Percentiles rank a stretch among this genome's conserved stretches.
phyloP scores from a whole-genome alignment of 2,888 invertebrate genomes.

The Drosophila rellima region DNA sequence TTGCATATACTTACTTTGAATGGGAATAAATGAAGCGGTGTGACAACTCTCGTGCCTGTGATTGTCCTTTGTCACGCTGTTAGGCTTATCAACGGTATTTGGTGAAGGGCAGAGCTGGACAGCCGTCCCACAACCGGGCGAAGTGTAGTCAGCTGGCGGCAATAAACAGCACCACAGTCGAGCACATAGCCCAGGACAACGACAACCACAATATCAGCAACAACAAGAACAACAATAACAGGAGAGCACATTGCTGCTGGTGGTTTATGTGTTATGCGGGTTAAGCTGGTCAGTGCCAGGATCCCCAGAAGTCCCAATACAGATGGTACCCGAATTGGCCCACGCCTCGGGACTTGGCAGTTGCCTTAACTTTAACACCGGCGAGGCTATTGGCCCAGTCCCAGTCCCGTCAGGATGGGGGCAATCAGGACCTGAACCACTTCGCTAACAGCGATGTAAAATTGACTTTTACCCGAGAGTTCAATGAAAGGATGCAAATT shows the following conservation, averaged over 20 bases:
- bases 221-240: neutral
- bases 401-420: slow-evolving; percentile 40
- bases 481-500: slow-evolving; percentile 17
- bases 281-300: slow-evolving; percentile 34
- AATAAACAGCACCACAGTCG: slow-evolving; percentile 48
- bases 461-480: slow-evolving; percentile 5
- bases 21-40: neutral
- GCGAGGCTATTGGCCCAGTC: slow-evolving; percentile 22
- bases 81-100: slow-evolving; percentile 52
- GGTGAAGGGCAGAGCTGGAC: slow-evolving; percentile 16
- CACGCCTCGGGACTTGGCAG: slow-evolving; percentile 37
- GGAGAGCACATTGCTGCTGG: slow-evolving; percentile 30
- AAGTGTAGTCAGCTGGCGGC: slow-evolving; percentile 62
- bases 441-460: slow-evolving; percentile 39
- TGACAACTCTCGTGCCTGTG: slow-evolving; percentile 20
- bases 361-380: slow-evolving; percentile 57
- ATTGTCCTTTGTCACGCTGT: slow-evolving; percentile 16
- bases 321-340: slow-evolving; percentile 9
- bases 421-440: slow-evolving; percentile 52
- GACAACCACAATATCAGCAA: slow-evolving; percentile 6
- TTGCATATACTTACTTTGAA: slow-evolving; percentile 1
- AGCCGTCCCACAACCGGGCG: slow-evolving; percentile 6
- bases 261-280: slow-evolving; percentile 68
- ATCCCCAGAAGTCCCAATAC: slow-evolving; percentile 14
- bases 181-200: slow-evolving; percentile 32